These are phyloP conservation scores for Anticlea derivata DNA, from an alignment of 2,888 invertebrate genomes.

Conservation along the genomic window DNA sequence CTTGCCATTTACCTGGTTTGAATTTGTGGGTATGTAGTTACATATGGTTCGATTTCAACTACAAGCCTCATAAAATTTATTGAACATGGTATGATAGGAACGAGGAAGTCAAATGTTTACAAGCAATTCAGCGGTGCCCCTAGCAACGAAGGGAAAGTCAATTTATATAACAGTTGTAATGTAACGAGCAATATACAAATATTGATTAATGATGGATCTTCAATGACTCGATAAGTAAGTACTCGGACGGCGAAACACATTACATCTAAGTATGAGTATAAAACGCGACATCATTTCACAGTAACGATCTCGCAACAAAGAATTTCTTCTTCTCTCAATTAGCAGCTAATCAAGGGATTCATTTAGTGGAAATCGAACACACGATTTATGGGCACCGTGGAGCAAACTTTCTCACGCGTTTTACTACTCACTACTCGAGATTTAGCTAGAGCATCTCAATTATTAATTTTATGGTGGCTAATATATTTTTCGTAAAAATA, in stretches of 20 bases:
- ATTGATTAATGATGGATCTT: constrained; percentile 63
- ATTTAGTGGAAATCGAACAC: constrained; percentile 63
- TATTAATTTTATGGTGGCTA: constrained; percentile 51
- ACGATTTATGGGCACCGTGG: constrained; percentile 63
- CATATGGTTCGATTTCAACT: not conserved
- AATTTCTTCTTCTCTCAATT: constrained; percentile 71
- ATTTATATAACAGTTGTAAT: constrained; percentile 69
- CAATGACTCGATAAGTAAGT: constrained; percentile 54
- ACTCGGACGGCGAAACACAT: constrained; percentile 39
- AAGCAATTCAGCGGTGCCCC: constrained; percentile 23
- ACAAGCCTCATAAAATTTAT: constrained; percentile 9
- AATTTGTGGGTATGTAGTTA: not conserved
- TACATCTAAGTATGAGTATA: constrained; percentile 33
- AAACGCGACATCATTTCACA: constrained; percentile 53
- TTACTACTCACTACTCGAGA: constrained; percentile 48
- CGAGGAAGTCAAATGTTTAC: constrained; percentile 29
- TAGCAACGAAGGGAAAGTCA: constrained; percentile 59
- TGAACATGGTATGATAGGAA: constrained; percentile 7
- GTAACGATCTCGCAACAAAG: constrained; percentile 49
- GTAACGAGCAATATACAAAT: constrained; percentile 62
- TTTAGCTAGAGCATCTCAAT: constrained; percentile 50
- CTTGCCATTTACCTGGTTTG: not conserved
- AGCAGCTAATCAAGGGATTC: constrained; percentile 72
- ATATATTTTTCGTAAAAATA: constrained; percentile 41
- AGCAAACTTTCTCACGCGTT: constrained; percentile 70